Percentiles rank a stretch among this genome's conserved stretches.
Evolutionary conservation across 35 echinoderm and acorn worm species (phyloP).

Genomic region (Nesometra sesokonis): DNA sequence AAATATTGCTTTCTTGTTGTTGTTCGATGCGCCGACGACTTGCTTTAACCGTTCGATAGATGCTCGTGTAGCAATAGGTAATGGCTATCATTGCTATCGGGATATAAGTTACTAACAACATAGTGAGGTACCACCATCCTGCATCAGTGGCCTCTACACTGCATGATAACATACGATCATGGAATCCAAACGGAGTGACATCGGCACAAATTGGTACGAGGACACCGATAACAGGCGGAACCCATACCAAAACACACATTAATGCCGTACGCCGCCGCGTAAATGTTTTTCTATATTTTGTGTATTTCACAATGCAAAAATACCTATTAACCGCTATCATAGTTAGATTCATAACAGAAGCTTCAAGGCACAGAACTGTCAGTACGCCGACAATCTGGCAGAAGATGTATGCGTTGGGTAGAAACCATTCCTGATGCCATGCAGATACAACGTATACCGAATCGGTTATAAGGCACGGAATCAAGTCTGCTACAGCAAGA

Average conservation of each 20-base stretch:
- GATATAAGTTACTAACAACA: background rate
- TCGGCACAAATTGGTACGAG: background rate
- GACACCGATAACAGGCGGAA: background rate
- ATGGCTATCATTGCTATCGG: background rate
- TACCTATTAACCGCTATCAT: background rate
- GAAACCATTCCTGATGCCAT: background rate
- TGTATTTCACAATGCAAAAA: background rate
- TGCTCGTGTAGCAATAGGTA: background rate
- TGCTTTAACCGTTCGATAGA: background rate
- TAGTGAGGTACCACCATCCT: background rate
- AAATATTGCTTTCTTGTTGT: background rate
- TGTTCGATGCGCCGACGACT: background rate
- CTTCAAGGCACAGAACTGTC: background rate
- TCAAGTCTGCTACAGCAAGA: background rate
- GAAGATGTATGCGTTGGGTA: background rate
- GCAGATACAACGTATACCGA: background rate
- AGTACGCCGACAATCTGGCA: background rate
- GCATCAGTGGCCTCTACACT: background rate
- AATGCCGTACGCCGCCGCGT: background rate
- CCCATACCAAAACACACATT: background rate
- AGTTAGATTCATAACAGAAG: background rate
- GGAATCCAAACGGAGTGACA: background rate
- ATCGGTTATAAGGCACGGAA: background rate
- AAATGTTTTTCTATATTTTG: background rate
- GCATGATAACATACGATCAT: background rate